phyloP scores from a whole-genome alignment of 2,113 vertebrate species.

The Channa argus region DNA sequence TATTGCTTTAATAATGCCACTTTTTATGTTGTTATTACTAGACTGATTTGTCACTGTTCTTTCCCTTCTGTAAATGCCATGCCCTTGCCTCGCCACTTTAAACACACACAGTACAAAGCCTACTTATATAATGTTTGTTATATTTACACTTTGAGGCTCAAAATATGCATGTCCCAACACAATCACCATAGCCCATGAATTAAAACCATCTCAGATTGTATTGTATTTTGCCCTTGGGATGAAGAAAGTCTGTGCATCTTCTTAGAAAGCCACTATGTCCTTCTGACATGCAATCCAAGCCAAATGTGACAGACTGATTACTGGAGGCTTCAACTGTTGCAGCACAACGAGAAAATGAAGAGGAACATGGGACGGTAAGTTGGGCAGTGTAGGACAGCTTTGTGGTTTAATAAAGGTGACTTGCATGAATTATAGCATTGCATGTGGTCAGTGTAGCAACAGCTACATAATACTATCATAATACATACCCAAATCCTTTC shows the following conservation, averaged over 20 bases:
- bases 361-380: neutral
- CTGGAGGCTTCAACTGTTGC: constrained; percentile 36
- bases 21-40: no score
- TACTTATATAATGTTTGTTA: no score
- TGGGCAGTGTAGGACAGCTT: neutral
- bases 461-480: constrained; percentile 46
- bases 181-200: neutral
- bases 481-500: constrained; percentile 53
- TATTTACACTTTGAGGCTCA: neutral
- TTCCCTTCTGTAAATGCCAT: no score
- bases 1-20: no score
- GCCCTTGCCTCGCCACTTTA: no score
- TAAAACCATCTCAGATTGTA: constrained; percentile 14
- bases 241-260: constrained; percentile 45
- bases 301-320: constrained; percentile 65
- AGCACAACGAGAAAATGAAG: constrained; percentile 7
- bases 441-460: constrained; percentile 43
- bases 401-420: constrained; percentile 31
- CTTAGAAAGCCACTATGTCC: constrained; percentile 31
- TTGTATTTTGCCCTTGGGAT: constrained; percentile 14
- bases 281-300: constrained; percentile 58
- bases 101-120: neutral
- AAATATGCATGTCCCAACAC: neutral
- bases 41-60: no score
- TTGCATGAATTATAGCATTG: constrained; percentile 46